These are phyloP conservation scores for Thalassoma bifasciatum DNA, from an alignment of 2,113 vertebrate species.

Conservation along the genomic window DNA sequence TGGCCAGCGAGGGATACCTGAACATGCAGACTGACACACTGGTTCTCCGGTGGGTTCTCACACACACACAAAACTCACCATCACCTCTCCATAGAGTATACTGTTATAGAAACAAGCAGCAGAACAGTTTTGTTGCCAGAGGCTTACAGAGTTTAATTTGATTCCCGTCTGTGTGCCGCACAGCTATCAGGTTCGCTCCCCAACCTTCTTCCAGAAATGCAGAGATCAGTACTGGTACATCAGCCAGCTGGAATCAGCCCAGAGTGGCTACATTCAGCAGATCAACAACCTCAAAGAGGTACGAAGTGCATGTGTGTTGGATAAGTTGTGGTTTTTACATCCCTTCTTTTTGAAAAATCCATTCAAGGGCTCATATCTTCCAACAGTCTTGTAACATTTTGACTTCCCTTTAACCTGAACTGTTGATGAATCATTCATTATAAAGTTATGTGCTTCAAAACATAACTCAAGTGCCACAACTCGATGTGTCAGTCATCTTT, in stretches of 20 bases:
- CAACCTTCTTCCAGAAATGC: conserved; percentile 99
- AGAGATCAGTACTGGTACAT: conserved; percentile 99
- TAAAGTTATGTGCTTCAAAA: neutral
- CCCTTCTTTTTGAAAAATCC: too few relatives aligned
- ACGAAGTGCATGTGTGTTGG: conserved; percentile 1
- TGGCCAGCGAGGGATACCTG: conserved; percentile 97
- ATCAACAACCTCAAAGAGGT: conserved; percentile 99
- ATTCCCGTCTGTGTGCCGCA: conserved; percentile 9
- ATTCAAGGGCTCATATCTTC: too few relatives aligned
- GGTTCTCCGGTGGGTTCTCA: conserved; percentile 88
- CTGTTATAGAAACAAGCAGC: neutral
- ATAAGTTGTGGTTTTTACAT: neutral
- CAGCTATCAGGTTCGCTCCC: conserved; percentile 97
- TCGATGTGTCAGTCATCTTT: too few relatives aligned
- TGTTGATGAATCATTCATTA: neutral
- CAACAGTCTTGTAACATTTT: neutral
- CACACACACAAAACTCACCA: neutral
- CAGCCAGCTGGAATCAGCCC: conserved; percentile 94
- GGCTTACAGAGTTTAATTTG: neutral
- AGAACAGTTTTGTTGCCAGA: neutral
- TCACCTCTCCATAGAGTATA: neutral
- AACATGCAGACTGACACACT: conserved; percentile 97
- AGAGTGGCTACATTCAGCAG: conserved; percentile 95
- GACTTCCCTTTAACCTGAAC: neutral
- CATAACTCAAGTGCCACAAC: too few relatives aligned